phyloP scores from a whole-genome alignment of 2,113 vertebrate species.

The Saccopteryx bilineata region DNA sequence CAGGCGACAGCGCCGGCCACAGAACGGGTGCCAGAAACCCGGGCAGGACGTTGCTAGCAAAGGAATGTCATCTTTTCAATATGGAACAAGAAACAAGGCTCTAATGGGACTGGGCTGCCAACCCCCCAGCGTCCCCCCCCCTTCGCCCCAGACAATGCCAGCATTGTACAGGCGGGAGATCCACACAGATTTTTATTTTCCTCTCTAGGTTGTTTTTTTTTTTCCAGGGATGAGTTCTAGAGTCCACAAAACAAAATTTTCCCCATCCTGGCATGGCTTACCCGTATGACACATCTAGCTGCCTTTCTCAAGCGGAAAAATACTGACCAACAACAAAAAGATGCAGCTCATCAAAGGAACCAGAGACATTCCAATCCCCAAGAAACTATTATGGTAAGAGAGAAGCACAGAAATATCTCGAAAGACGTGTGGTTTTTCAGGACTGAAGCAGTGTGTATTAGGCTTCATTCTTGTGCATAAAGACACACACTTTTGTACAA shows the following conservation, averaged over 20 bases:
- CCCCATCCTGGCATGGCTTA: not conserved
- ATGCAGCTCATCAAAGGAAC: not conserved
- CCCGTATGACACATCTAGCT: not conserved
- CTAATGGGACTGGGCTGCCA: constrained; percentile 87
- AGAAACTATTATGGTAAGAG: not conserved
- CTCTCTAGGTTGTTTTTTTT: not conserved
- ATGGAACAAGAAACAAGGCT: constrained; percentile 88
- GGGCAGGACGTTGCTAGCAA: constrained; percentile 77
- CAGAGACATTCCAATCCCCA: constrained; percentile 23
- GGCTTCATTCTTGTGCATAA: not conserved
- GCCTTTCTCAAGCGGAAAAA: constrained; percentile 50
- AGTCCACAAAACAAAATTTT: not conserved
- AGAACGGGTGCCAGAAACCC: constrained; percentile 78
- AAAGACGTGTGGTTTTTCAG: not conserved
- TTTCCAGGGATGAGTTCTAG: constrained; percentile 40
- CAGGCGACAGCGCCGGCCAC: constrained; percentile 77
- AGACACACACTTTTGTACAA: not conserved
- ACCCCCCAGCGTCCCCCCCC: constrained; percentile 83
- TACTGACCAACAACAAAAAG: not conserved
- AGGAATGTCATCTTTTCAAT: constrained; percentile 89
- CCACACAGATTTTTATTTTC: not conserved
- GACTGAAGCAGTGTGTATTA: accelerated
- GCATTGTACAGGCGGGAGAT: constrained; percentile 81
- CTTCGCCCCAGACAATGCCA: constrained; percentile 83
- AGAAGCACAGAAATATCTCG: not conserved